Evolutionary conservation across 2,113 vertebrate species (phyloP).

Genomic region (Raja brachyura): DNA sequence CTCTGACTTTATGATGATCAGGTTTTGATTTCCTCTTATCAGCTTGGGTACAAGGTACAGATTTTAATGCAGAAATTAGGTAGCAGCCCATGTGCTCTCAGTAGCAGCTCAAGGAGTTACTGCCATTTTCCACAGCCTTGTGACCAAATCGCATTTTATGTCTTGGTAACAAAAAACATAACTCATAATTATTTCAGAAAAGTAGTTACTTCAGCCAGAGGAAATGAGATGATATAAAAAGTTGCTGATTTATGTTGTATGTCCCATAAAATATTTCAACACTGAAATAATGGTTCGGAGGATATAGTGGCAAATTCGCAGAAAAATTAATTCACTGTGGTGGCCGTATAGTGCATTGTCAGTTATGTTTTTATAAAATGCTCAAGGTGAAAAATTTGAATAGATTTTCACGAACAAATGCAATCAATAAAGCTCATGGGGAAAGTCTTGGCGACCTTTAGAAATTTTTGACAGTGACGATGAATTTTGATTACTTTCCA

Average conservation of each 20-base stretch:
- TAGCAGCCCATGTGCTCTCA: background rate
- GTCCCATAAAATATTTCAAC: background rate
- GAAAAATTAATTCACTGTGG: conserved; percentile 14
- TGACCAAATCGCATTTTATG: background rate
- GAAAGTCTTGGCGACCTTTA: background rate
- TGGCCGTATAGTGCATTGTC: background rate
- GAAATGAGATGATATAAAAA: background rate
- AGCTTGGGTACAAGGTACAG: background rate
- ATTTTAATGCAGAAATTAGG: background rate
- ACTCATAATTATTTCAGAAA: background rate
- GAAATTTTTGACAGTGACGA: background rate
- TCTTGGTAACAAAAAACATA: background rate
- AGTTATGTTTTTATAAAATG: background rate
- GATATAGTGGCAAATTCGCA: background rate
- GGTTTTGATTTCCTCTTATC: background rate
- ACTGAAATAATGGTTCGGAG: background rate
- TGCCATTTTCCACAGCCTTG: background rate
- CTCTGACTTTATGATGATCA: background rate
- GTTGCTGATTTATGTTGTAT: background rate
- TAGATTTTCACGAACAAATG: background rate
- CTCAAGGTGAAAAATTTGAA: background rate
- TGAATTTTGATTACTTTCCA: background rate
- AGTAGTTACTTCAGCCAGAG: background rate
- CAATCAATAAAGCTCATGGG: background rate
- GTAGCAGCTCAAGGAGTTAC: background rate